Evolutionary conservation across 2,888 invertebrate species (phyloP).

Genomic region (Calliphora vomitoria): DNA sequence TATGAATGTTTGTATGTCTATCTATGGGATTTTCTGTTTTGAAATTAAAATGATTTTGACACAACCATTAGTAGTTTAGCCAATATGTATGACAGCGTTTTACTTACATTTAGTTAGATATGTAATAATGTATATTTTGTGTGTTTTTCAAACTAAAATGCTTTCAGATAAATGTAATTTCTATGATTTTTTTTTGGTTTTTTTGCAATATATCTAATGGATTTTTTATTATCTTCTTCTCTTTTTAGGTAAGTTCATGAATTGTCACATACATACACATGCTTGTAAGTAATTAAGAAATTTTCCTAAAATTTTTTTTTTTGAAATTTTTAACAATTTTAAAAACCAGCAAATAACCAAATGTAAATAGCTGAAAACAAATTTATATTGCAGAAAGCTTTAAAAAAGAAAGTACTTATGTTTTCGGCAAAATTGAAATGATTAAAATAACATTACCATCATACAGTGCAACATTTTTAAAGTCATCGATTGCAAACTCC

Average conservation of each 20-base stretch:
- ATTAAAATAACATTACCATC: too few relatives aligned
- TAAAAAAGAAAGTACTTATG: too few relatives aligned
- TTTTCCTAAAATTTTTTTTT: too few relatives aligned
- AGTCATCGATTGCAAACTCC: too few relatives aligned
- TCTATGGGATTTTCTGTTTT: not conserved
- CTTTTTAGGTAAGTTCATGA: slow-evolving; percentile 50
- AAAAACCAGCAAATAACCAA: too few relatives aligned
- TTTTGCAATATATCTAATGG: not conserved
- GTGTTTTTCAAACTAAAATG: not conserved
- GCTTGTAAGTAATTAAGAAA: not conserved
- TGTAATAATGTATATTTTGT: not conserved
- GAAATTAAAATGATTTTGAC: slow-evolving; percentile 10
- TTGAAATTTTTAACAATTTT: too few relatives aligned
- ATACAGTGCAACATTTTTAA: too few relatives aligned
- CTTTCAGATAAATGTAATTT: not conserved
- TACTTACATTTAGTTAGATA: not conserved
- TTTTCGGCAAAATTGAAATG: too few relatives aligned
- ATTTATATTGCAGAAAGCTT: too few relatives aligned
- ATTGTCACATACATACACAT: not conserved
- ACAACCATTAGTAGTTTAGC: not conserved
- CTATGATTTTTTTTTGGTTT: not conserved
- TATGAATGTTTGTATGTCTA: not conserved
- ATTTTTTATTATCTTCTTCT: not conserved
- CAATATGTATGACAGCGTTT: not conserved
- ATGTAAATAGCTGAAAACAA: too few relatives aligned